Evolutionary conservation across 2,888 invertebrate genomes (phyloP).

Genomic region (Parnassius smintheus): DNA sequence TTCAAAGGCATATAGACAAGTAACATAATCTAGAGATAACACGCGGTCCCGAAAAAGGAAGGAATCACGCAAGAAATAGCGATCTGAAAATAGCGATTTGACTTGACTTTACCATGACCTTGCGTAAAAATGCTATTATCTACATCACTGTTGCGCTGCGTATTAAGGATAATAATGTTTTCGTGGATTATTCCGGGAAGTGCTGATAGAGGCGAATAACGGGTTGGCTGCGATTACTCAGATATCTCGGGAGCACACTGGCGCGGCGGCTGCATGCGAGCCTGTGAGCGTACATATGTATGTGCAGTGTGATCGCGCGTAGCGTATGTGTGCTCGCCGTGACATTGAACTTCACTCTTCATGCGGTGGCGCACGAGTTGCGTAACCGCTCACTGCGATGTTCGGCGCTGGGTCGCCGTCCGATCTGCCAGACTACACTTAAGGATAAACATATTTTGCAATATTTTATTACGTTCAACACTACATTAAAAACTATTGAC

Average conservation of each 20-base stretch:
- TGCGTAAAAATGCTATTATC: slow-evolving; percentile 60
- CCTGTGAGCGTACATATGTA: slow-evolving; percentile 34
- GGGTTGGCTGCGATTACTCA: slow-evolving; percentile 72
- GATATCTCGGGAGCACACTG: slow-evolving; percentile 58
- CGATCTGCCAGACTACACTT: not conserved
- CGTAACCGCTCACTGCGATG: slow-evolving; percentile 51
- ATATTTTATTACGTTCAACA: too few species aligned
- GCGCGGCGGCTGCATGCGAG: slow-evolving; percentile 35
- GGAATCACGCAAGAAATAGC: slow-evolving; percentile 20
- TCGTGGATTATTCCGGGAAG: slow-evolving; percentile 75
- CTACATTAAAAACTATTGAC: too few species aligned
- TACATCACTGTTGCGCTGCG: slow-evolving; percentile 44
- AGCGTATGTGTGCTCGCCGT: slow-evolving; percentile 55
- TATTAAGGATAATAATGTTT: slow-evolving; percentile 64
- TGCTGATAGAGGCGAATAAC: slow-evolving; percentile 73
- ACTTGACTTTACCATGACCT: slow-evolving; percentile 69
- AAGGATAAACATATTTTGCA: too few species aligned
- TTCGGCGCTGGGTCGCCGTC: slow-evolving; percentile 31
- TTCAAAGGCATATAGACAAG: too few species aligned
- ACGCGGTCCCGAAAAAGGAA: not conserved
- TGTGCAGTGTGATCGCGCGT: slow-evolving; percentile 25
- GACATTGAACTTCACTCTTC: slow-evolving; percentile 81
- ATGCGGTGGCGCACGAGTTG: slow-evolving; percentile 72
- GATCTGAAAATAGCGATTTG: slow-evolving; percentile 51
- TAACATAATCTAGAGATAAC: too few species aligned